Percentiles rank a stretch among this genome's conserved stretches.
Evolutionary conservation across 2,888 invertebrate genomes (phyloP).

Genomic region (Drosophila maculinotata): DNA sequence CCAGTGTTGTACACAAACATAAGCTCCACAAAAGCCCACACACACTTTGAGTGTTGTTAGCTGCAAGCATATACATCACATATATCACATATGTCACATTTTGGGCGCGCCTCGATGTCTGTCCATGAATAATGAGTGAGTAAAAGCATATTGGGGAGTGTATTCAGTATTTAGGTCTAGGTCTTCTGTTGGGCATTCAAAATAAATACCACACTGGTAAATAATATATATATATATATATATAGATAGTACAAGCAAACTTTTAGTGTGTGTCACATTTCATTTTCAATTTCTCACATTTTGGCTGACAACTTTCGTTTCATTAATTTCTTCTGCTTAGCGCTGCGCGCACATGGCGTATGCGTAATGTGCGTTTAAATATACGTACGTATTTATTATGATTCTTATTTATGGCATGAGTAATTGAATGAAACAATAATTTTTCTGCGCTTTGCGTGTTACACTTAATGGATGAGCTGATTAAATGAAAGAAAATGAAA

Average conservation of each 20-base stretch:
- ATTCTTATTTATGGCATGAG: slow-evolving; percentile 53
- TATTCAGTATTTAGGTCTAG: slow-evolving; percentile 56
- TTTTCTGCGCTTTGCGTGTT: slow-evolving; percentile 23
- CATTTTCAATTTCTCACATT: slow-evolving; percentile 47
- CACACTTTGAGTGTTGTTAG: not conserved
- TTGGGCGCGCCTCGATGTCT: slow-evolving; percentile 52
- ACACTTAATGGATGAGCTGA: slow-evolving; percentile 60
- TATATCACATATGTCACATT: slow-evolving; percentile 28
- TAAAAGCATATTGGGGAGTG: slow-evolving; percentile 5
- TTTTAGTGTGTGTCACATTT: slow-evolving; percentile 43
- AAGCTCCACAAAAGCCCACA: slow-evolving; percentile 8
- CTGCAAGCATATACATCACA: slow-evolving; percentile 4
- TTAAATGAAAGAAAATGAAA: slow-evolving; percentile 31
- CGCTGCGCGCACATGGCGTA: slow-evolving; percentile 36
- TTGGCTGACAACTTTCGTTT: slow-evolving; percentile 50
- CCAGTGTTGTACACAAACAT: slow-evolving; percentile 24
- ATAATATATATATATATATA: slow-evolving; percentile 5
- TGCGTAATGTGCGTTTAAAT: slow-evolving; percentile 49
- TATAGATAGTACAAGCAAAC: not conserved
- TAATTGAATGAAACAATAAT: slow-evolving; percentile 51
- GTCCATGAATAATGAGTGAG: slow-evolving; percentile 45
- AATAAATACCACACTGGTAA: slow-evolving; percentile 19
- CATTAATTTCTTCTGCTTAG: slow-evolving; percentile 27
- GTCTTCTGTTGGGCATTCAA: slow-evolving; percentile 43
- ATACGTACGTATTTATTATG: slow-evolving; percentile 18